Evolutionary conservation across 2,797 vertebrate species (phyloP), one percentile per base, ranked within the genome.

Genomic region (Hydrocynus forskahlii): DNA sequence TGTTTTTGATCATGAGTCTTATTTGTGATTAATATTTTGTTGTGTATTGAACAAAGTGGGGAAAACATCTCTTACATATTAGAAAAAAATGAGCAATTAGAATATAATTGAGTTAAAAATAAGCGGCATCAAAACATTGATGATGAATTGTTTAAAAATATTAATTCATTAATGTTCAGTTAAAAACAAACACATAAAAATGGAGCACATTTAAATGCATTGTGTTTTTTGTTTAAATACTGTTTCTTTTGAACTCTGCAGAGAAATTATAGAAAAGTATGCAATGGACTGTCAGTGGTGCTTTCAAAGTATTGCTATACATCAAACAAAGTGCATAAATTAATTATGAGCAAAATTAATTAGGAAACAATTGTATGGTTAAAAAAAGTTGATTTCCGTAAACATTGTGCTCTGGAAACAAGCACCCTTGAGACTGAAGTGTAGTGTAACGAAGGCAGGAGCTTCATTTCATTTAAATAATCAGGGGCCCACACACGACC

Each of bases 1-100:
- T 95, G 93, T 94, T 94, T 95, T 95, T 95, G 94, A 95, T 95
- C 94, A 93, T 91, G 89, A 85, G 87, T 88, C 85, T 93, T 87
- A 91, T 93, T 93, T 92, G 92, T 90, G 92, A 93, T 92, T 92
- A 91, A 92, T 92, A 84, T 93, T 94, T 91, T 93, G 90, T 93
- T 94, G 90, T 93, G 83, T 87, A 83, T 86, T 12, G 88, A 93
- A 94, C 93, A 95, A 95, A 93, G 93, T 91, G 92, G 88, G 77
- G 83, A 90, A 89, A 93, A 91, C 88, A 91, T 81, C 81, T 81
- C 60, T 76, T 78, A 86, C 85, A 81, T 88, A 85, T 93, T 91
- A 93, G n/a, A 91, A 45, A 72, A 52, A 81, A 73, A 57, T 92
- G 91, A 92, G 91, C 93, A 90, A 94, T 95, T 95, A 94, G 81